phyloP scores from a whole-genome alignment of 2,113 vertebrate species.

The Butastur rufipennis region DNA sequence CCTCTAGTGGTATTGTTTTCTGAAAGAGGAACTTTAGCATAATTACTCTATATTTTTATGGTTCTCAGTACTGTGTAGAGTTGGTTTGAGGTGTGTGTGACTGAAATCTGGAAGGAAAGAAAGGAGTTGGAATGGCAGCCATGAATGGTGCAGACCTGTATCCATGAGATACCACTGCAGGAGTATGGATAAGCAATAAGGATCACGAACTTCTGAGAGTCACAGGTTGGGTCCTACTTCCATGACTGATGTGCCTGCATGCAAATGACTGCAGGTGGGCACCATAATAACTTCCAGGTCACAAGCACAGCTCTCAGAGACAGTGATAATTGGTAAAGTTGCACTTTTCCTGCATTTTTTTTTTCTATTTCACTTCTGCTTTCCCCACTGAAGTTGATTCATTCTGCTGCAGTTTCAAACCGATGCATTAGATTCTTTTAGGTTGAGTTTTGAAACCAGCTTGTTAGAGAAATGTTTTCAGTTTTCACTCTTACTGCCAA shows the following conservation, averaged over 20 bases:
- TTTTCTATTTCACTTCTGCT: neutral
- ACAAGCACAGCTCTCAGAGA: neutral
- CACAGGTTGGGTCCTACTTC: neutral
- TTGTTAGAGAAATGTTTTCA: neutral
- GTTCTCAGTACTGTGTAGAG: neutral
- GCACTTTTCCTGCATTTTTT: neutral
- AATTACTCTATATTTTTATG: neutral
- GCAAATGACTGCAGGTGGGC: neutral
- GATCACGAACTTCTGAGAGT: neutral
- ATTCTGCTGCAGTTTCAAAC: neutral
- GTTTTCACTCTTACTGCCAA: neutral
- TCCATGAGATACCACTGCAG: neutral
- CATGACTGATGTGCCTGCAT: neutral
- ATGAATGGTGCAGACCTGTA: neutral
- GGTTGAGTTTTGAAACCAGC: neutral
- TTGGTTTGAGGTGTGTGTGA: neutral
- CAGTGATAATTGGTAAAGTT: rapidly evolving
- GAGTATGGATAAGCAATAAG: neutral
- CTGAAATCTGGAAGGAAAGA: neutral
- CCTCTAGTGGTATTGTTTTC: neutral
- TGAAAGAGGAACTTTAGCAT: neutral
- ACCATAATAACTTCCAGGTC: neutral
- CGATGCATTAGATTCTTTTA: neutral
- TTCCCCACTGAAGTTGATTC: neutral
- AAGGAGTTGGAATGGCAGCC: neutral